Evolutionary conservation across 2,113 vertebrate genomes (phyloP), one percentile per base, ranked within the genome.

Genomic region (Pyxicephalus adspersus): DNA sequence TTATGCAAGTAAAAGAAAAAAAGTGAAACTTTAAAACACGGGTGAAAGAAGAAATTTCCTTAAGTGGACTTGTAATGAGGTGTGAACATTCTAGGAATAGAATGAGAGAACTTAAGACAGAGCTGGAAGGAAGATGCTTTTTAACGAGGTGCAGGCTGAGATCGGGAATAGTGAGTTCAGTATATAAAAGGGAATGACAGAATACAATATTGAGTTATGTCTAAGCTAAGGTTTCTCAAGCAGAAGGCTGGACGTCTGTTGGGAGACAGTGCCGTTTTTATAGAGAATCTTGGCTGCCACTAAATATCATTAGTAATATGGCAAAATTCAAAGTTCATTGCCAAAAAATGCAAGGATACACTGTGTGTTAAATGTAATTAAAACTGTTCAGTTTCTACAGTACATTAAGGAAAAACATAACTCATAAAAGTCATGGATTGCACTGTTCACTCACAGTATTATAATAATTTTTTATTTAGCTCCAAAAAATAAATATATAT

Each of bases 61-160:
- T 73, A 60, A 63, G 67, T 80, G 38, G 68, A 63, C 78, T 34
- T 54, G 78, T 81, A 81, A 81, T 73, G 78, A 81, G 60, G 68
- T 81, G 68, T 73, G 68, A 54, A 61, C 58, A 51, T 81, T 81
- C 68, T 64, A 81, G 68, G 78, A 73, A 73, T 51, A 50, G 78
- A 81, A 81, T 52, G 16, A 72, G 67, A 71, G 55, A 72, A 19
- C 20, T 73, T 31, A 54, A 64, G 38, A 71, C 78, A 80, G 20
- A 71, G 78, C 66, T 81, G 58, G 78, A 81, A 71, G 60, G 68
- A 73, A 64, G 78, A 81, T 34, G 29, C 76, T 19, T 22, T 61
- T 8, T 64, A 73, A 81, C 54, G 68, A 81, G 57, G 78, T 81
- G 78, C 68, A 5, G 45, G 19, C 38, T 54, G 76, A 78, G 64